A percentile compares a stretch with the other conserved stretches of the same genome.
phyloP scores from a whole-genome alignment of 2,888 invertebrate species.

The Drosophila crucigera region DNA sequence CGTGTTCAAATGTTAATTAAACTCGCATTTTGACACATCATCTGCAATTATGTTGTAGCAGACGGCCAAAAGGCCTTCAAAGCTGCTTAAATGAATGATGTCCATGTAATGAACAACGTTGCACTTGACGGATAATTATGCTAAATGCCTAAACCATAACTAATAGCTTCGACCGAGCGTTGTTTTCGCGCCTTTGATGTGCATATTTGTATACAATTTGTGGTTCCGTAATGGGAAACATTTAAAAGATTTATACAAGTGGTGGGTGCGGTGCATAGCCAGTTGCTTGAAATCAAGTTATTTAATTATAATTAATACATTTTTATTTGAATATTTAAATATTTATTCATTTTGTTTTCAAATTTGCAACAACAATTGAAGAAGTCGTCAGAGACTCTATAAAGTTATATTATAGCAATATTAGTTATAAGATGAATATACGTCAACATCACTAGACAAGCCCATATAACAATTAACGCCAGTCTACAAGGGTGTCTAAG shows the following conservation, averaged over 20 bases:
- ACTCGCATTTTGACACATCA: conserved; percentile 57
- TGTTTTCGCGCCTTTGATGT: conserved; percentile 33
- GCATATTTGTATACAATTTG: conserved; percentile 26
- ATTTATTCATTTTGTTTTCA: background rate
- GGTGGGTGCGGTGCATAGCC: conserved; percentile 13
- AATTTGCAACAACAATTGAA: too few species aligned
- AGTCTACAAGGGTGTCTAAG: background rate
- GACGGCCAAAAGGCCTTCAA: conserved; percentile 41
- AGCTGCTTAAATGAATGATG: conserved; percentile 40
- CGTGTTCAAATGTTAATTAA: conserved; percentile 37
- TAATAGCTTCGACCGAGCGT: conserved; percentile 32
- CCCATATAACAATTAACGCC: background rate
- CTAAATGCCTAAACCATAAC: conserved; percentile 52
- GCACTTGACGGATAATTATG: conserved; percentile 37
- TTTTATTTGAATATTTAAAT: background rate
- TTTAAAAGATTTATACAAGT: background rate
- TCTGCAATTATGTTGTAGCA: conserved; percentile 20
- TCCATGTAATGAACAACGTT: conserved; percentile 17
- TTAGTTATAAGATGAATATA: too few species aligned
- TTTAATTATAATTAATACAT: background rate
- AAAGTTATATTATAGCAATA: background rate
- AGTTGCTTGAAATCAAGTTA: background rate
- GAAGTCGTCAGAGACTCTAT: background rate
- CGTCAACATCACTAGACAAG: background rate
- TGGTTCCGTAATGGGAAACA: conserved; percentile 6